Evolutionary conservation across 1,140 invertebrate genomes (phyloP).

Genomic region (Whitmania pigra): DNA sequence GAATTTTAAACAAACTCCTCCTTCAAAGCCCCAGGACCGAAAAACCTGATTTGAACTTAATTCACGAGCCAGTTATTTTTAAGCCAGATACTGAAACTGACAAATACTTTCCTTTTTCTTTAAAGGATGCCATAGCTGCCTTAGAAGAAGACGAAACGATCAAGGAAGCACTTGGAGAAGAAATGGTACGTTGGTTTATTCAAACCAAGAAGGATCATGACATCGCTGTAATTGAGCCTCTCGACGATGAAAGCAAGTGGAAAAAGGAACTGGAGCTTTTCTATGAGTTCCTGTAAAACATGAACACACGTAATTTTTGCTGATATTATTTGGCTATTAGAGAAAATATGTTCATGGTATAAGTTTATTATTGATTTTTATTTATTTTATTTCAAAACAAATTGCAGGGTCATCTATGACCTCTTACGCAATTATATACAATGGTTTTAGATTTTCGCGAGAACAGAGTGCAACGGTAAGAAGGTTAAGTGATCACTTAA

Average conservation of each 20-base stretch:
- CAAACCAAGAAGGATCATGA: slow-evolving; percentile 25
- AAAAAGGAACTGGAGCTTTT: slow-evolving; percentile 11
- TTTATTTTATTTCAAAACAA: too few species aligned
- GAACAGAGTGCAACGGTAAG: too few species aligned
- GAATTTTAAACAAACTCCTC: slow-evolving; percentile 25
- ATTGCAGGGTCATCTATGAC: too few species aligned
- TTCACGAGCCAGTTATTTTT: background rate
- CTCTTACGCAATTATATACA: too few species aligned
- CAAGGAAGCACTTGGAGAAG: slow-evolving; percentile 22
- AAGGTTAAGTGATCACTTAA: too few species aligned
- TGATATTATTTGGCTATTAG: too few species aligned
- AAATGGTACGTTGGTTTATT: slow-evolving; percentile 26
- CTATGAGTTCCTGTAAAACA: slow-evolving; percentile 8
- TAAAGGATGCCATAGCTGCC: slow-evolving; percentile 25
- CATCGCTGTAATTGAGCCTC: slow-evolving; percentile 6
- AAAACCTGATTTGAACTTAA: background rate
- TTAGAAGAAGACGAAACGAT: slow-evolving; percentile 26
- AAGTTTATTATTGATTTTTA: too few species aligned
- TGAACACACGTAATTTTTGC: too few species aligned
- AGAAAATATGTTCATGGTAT: too few species aligned
- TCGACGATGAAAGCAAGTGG: background rate
- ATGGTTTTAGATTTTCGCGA: too few species aligned
- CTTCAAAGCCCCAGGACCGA: background rate
- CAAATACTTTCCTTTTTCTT: slow-evolving; percentile 22
- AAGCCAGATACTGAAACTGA: background rate